Evolutionary conservation across 2,888 invertebrate genomes (phyloP).

Genomic region (Pyrgus malvae): DNA sequence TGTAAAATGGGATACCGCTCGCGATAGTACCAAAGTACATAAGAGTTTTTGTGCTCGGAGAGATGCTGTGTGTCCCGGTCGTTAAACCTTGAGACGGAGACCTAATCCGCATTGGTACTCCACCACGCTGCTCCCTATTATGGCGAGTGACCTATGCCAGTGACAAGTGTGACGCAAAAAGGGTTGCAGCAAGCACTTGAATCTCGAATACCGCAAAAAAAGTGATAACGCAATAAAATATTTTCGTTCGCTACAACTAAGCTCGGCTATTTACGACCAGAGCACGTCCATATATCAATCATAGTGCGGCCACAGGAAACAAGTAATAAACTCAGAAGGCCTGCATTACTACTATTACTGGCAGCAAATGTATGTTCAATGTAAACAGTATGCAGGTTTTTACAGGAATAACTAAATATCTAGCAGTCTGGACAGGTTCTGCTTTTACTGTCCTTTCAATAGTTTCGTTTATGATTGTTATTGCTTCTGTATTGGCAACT

Average conservation of each 20-base stretch:
- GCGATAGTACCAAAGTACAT: no score
- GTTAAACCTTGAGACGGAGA: no score
- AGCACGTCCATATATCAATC: slow-evolving; percentile 23
- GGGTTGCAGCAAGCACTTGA: no score
- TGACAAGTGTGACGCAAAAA: no score
- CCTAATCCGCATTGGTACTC: no score
- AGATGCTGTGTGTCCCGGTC: no score
- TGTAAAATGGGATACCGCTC: no score
- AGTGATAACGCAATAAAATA: slow-evolving; percentile 15
- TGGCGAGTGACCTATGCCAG: no score
- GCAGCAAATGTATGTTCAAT: slow-evolving; percentile 23
- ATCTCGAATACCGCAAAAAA: not conserved
- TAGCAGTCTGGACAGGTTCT: slow-evolving; percentile 1
- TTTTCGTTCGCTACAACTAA: slow-evolving; percentile 16
- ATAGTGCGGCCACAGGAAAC: slow-evolving; percentile 24
- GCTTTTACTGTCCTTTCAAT: slow-evolving; percentile 10
- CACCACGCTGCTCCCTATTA: no score
- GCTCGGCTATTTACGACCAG: slow-evolving; percentile 14
- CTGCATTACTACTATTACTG: slow-evolving; percentile 20
- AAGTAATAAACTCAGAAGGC: slow-evolving; percentile 19
- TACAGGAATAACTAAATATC: slow-evolving; percentile 24
- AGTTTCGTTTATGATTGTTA: not conserved
- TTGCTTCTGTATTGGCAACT: not conserved
- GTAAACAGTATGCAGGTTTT: slow-evolving; percentile 25
- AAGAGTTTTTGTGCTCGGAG: no score